Percentiles rank a stretch among this genome's conserved stretches.
phyloP scores from a whole-genome alignment of 2,888 invertebrate genomes.

The Mystacides longicornis region DNA sequence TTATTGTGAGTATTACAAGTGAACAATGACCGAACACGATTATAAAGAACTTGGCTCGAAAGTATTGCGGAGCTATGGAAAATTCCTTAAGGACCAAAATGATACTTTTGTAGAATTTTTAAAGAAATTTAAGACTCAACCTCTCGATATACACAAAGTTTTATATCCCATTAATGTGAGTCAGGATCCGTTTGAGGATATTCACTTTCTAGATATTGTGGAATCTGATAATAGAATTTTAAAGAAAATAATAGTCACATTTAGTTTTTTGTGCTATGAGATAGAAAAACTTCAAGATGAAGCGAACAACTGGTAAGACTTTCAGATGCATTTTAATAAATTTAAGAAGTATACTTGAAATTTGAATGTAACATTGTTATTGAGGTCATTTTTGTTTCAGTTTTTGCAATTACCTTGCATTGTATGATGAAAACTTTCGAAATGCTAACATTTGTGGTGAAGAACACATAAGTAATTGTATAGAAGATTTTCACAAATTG shows the following conservation, averaged over 20 bases:
- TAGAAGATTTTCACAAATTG: conserved; percentile 56
- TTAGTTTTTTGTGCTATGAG: conserved; percentile 74
- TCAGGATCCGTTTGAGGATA: conserved; percentile 52
- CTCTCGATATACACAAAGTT: neutral
- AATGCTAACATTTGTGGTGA: conserved; percentile 31
- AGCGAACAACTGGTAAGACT: conserved; percentile 52
- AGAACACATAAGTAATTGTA: conserved; percentile 43
- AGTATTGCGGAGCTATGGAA: conserved; percentile 40
- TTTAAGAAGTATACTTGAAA: no score
- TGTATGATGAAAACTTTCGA: conserved; percentile 58
- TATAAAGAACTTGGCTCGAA: conserved; percentile 36
- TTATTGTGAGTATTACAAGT: neutral
- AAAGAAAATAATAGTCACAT: conserved; percentile 70
- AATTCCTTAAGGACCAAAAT: conserved; percentile 42
- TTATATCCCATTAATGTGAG: conserved; percentile 27
- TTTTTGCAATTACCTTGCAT: conserved; percentile 53
- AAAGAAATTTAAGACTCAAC: conserved; percentile 10
- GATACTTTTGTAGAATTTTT: conserved; percentile 32
- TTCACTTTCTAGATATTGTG: conserved; percentile 60
- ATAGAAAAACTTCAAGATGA: conserved; percentile 59
- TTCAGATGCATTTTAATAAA: no score
- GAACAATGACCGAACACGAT: neutral
- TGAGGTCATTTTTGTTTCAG: conserved; percentile 29
- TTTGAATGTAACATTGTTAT: no score
- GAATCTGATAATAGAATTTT: conserved; percentile 78